Evolutionary conservation across 2,888 invertebrate genomes (phyloP).

Genomic region (Blastobasis adustella): DNA sequence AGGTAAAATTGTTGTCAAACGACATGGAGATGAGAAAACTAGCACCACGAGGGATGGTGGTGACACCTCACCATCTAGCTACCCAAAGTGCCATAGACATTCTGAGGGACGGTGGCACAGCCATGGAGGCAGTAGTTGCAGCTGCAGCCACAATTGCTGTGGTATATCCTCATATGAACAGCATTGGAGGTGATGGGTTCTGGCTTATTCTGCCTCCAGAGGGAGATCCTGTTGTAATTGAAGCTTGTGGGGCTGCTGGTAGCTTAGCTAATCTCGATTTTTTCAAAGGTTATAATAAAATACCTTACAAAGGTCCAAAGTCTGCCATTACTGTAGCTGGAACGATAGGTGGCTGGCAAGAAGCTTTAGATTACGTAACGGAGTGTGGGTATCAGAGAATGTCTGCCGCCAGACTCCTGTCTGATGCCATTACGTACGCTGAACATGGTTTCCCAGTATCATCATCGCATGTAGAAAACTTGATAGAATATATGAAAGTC

Average conservation of each 20-base stretch:
- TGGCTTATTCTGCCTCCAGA: conserved; percentile 60
- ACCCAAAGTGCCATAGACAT: conserved; percentile 54
- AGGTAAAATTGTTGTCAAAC: no score
- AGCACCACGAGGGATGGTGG: conserved; percentile 53
- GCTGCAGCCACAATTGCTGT: conserved; percentile 61
- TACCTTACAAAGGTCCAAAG: conserved; percentile 49
- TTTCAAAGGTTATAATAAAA: conserved; percentile 31
- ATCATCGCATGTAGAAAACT: conserved; percentile 22
- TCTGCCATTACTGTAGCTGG: conserved; percentile 57
- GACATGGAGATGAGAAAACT: conserved; percentile 35
- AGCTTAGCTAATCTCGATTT: conserved; percentile 46
- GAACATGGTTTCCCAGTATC: conserved; percentile 52
- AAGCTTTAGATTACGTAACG: conserved; percentile 51
- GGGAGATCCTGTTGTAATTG: conserved; percentile 51
- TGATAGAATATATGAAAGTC: conserved; percentile 12
- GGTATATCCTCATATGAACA: conserved; percentile 61
- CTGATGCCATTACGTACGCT: conserved; percentile 55
- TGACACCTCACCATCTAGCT: conserved; percentile 60
- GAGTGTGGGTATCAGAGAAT: conserved; percentile 50
- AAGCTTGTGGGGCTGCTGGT: conserved; percentile 57
- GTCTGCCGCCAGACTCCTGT: conserved; percentile 38
- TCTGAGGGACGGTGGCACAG: conserved; percentile 55
- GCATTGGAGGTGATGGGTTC: conserved; percentile 59
- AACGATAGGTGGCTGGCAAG: conserved; percentile 59
- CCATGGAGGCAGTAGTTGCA: conserved; percentile 58